phyloP scores from a whole-genome alignment of 2,888 invertebrate species.

The Ennomos fuscantarius region DNA sequence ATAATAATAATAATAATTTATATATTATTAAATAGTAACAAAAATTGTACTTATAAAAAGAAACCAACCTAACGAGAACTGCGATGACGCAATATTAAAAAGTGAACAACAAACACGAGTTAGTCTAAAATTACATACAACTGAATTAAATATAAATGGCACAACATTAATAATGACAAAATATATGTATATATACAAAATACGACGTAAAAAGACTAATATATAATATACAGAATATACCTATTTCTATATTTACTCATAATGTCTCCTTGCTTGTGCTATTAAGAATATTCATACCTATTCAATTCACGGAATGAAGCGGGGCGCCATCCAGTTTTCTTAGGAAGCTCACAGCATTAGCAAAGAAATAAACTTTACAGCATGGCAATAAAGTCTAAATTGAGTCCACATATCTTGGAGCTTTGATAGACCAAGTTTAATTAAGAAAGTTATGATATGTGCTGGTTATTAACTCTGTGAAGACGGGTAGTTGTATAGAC shows the following conservation, averaged over 20 bases:
- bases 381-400: constrained; percentile 35
- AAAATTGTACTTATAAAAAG: too few species aligned
- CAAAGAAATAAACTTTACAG: constrained; percentile 30
- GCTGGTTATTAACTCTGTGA: constrained; percentile 37
- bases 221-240: background rate
- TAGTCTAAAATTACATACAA: too few species aligned
- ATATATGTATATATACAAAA: too few species aligned
- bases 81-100: too few species aligned
- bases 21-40: too few species aligned
- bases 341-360: constrained; percentile 40
- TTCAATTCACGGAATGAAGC: constrained; percentile 39
- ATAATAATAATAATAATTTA: too few species aligned
- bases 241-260: background rate
- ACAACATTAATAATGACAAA: too few species aligned
- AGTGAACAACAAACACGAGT: too few species aligned
- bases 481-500: constrained; percentile 31
- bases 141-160: too few species aligned
- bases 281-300: constrained; percentile 7
- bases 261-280: background rate
- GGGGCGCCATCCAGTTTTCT: constrained; percentile 45
- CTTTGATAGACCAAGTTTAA: constrained; percentile 42
- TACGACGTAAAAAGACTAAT: background rate
- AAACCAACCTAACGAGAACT: too few species aligned
- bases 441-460: constrained; percentile 50
- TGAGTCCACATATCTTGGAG: constrained; percentile 26